Evolutionary conservation across 1,140 invertebrate genomes (phyloP).

Genomic region (Drepana arcuata): DNA sequence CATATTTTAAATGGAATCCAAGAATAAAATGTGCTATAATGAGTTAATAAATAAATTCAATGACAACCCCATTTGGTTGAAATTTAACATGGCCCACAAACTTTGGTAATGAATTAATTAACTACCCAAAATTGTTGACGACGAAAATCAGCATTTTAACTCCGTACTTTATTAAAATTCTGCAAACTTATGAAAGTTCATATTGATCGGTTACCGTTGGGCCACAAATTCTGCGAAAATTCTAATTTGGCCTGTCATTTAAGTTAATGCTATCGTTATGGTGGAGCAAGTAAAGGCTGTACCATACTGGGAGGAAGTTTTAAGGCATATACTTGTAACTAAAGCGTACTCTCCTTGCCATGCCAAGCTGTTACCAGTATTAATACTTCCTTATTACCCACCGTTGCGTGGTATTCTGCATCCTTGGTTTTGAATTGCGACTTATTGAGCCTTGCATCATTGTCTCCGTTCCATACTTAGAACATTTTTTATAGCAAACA

Average conservation of each 20-base stretch:
- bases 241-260: conserved; percentile 43
- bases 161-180: conserved; percentile 45
- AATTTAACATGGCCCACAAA: conserved; percentile 31
- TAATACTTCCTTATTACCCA: too few species aligned
- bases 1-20: too few species aligned
- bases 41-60: conserved; percentile 32
- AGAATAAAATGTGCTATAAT: conserved; percentile 17
- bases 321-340: too few species aligned
- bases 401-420: too few species aligned
- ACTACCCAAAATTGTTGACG: conserved; percentile 20
- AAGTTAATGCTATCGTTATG: conserved; percentile 38
- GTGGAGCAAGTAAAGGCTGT: conserved; percentile 15
- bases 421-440: too few species aligned
- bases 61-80: conserved; percentile 17
- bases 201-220: conserved; percentile 29
- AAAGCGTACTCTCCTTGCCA: too few species aligned
- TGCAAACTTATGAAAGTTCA: conserved; percentile 33
- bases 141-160: conserved; percentile 28
- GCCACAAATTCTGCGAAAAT: conserved; percentile 39
- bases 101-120: conserved; percentile 45
- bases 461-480: too few species aligned
- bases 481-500: too few species aligned
- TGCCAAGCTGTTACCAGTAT: too few species aligned
- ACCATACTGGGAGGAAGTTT: too few species aligned
- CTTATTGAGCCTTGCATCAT: too few species aligned